Evolutionary conservation across 2,888 invertebrate species (phyloP).

Genomic region (Pristionchus arcanus): DNA sequence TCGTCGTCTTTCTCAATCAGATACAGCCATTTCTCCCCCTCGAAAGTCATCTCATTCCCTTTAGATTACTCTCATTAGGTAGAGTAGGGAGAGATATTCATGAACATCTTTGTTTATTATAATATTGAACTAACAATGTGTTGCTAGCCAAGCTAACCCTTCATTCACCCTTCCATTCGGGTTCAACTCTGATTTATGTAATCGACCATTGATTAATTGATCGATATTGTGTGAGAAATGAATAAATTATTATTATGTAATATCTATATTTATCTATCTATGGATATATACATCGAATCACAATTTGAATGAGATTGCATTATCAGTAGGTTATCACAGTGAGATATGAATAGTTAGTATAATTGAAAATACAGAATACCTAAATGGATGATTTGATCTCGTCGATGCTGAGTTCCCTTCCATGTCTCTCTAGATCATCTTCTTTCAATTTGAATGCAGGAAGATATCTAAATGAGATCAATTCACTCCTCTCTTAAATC

Average conservation of each 20-base stretch:
- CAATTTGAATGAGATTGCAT: constrained; percentile 5
- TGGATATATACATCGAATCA: constrained; percentile 15
- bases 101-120: neutral
- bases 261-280: neutral
- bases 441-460: constrained; percentile 71
- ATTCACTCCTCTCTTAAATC: neutral
- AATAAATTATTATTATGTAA: neutral
- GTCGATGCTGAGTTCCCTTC: neutral
- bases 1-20: constrained; percentile 26
- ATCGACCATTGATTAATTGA: neutral
- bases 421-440: constrained; percentile 63
- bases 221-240: constrained; percentile 1
- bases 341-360: neutral
- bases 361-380: neutral
- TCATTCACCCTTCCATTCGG: constrained; percentile 10
- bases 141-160: constrained; percentile 32
- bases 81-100: constrained; percentile 1
- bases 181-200: constrained; percentile 22
- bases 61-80: neutral
- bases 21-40: constrained; percentile 25
- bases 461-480: constrained; percentile 62
- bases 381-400: constrained; percentile 30
- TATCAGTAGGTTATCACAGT: neutral
- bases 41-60: constrained; percentile 20
- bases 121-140: constrained; percentile 39